Percentiles rank a stretch among this genome's conserved stretches.
Conservation (phyloP, 1,140 invertebrate species). For the Tetramorium parvispinum region DNA sequence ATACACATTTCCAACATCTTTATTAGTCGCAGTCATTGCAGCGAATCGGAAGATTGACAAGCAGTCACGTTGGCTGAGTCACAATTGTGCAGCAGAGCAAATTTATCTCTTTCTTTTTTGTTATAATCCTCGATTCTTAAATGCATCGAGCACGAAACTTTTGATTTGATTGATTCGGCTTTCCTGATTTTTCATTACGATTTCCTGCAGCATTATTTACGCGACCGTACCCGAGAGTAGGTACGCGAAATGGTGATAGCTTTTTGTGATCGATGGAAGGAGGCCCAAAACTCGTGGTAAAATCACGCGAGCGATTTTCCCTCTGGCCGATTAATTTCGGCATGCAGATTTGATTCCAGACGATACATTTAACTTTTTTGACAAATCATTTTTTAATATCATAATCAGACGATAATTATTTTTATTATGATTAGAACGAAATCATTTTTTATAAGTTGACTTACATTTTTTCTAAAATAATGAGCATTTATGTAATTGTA, state of each 20-base stretch:
- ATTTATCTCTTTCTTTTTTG: background rate
- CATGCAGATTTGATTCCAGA: conserved; percentile 14
- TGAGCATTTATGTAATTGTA: background rate
- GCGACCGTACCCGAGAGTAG: conserved; percentile 10
- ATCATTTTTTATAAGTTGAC: background rate
- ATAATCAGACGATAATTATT: background rate
- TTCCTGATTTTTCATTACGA: background rate
- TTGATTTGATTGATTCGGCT: background rate
- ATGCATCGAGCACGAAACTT: background rate
- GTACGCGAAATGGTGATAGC: conserved; percentile 67
- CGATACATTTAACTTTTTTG: background rate
- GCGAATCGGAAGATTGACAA: conserved; percentile 5
- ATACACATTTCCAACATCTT: conserved; percentile 48
- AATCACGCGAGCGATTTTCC: background rate
- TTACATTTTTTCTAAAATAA: background rate
- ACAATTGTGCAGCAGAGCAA: conserved; percentile 38
- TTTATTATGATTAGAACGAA: background rate
- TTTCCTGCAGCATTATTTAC: conserved; percentile 34
- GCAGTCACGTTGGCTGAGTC: conserved; percentile 36
- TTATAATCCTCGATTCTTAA: background rate
- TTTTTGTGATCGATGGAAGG: conserved; percentile 65
- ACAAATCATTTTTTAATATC: background rate
- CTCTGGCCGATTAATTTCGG: background rate
- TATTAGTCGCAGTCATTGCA: conserved; percentile 57
- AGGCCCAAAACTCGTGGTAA: conserved; percentile 20